Base-by-base conservation (phyloP, 2,888 invertebrate species). In the Xestia c-nigrum region DNA sequence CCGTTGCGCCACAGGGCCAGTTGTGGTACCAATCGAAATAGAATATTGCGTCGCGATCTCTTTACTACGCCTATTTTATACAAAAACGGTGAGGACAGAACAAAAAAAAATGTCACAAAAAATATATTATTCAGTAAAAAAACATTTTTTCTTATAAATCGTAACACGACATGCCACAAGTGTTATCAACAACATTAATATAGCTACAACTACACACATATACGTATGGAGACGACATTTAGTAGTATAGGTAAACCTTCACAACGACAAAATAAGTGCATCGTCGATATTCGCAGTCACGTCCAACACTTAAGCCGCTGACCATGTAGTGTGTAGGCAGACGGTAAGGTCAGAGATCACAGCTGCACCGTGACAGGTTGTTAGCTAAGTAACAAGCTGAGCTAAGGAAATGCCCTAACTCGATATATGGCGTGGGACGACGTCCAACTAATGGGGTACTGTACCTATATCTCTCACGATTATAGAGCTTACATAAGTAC, bases 1-100 rank as follows among this genome's bases (percentile, higher is more conserved):
- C 97, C 97, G 93, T 97, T 97, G 97, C 97, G 97, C 97, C 97
- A 97, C 97, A 97, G 95, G 97, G 97, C 97, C 97, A n/a, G 88
- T 81, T 84, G 76, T 0, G 0, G 0, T 0, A 0, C 0, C 0
- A 0, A 0, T 0, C 47, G 83, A 91, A 94, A 93, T 90, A 86
- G 76, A 61, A 16, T 65, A 76, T 81, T 75, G 5, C 7, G 57
- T 72, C 19, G 24, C 63, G 65, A 61, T 50, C 16, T 50, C n/a
- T 75, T 57, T 46, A n/a, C 50, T 76, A 38, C 5, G 43, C 21
- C 55, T 67, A 69, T 76, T 63, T 66, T 55, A 55, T 24, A 55
- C n/a, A 55, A 1, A 55, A 59, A 59, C 16, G 59, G 16, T 31
- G 59, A 19, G 19, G 1, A 19, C 7, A 4, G 19, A 31, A 59